These are phyloP conservation scores for Drosophila eohydei DNA, from an alignment of 2,888 invertebrate species.

Conservation along the genomic window DNA sequence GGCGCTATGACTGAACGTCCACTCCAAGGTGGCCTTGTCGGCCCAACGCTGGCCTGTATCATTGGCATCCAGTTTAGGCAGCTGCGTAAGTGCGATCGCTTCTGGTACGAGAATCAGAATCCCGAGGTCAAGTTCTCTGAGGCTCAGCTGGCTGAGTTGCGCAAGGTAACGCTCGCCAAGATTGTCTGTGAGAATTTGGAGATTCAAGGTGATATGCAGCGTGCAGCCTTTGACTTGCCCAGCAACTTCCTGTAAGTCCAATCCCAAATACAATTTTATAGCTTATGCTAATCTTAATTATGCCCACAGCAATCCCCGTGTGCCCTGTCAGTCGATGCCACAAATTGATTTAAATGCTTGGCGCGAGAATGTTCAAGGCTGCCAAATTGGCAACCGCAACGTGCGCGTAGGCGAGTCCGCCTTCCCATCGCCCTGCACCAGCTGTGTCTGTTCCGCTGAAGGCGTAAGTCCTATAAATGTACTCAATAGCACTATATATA, in stretches of 20 bases:
- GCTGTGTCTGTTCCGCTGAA: slow-evolving; percentile 93
- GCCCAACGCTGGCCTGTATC: slow-evolving; percentile 97
- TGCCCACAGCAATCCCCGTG: slow-evolving; percentile 90
- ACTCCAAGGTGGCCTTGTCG: slow-evolving; percentile 95
- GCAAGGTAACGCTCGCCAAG: slow-evolving; percentile 94
- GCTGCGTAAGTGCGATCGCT: slow-evolving; percentile 96
- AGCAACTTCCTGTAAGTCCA: slow-evolving; percentile 92
- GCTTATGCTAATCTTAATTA: not conserved
- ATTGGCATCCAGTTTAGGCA: slow-evolving; percentile 97
- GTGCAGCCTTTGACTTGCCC: slow-evolving; percentile 95
- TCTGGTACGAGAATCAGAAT: slow-evolving; percentile 97
- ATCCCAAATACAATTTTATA: not conserved
- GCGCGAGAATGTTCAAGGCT: slow-evolving; percentile 93
- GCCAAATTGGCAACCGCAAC: slow-evolving; percentile 92
- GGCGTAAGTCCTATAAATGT: slow-evolving; percentile 88
- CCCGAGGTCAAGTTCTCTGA: slow-evolving; percentile 92
- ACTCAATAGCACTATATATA: not conserved
- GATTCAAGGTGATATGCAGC: slow-evolving; percentile 92
- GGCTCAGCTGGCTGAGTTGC: slow-evolving; percentile 93
- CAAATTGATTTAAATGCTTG: slow-evolving; percentile 92
- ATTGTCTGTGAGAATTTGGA: slow-evolving; percentile 96
- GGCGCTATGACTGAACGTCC: slow-evolving; percentile 96
- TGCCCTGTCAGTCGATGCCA: slow-evolving; percentile 93
- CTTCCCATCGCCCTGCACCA: slow-evolving; percentile 95
- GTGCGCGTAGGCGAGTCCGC: slow-evolving; percentile 93